A percentile compares a stretch with the other conserved stretches of the same genome.
Evolutionary conservation across 2,888 invertebrate genomes (phyloP).

Genomic region (Hipparchia sbordonii): DNA sequence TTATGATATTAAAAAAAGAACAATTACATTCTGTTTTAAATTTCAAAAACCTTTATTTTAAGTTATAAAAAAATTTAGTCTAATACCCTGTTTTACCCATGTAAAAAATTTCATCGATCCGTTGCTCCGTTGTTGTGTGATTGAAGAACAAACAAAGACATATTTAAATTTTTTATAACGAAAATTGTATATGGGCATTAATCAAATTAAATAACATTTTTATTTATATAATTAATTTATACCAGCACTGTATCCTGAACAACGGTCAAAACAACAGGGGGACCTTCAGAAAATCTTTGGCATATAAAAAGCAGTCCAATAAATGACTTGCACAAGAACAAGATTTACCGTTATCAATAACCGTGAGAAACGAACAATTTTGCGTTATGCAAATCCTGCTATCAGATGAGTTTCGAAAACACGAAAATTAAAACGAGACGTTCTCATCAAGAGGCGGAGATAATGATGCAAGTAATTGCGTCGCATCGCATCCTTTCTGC

Average conservation of each 20-base stretch:
- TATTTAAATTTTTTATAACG: neutral
- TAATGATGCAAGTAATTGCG: constrained; percentile 53
- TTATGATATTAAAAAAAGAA: too few species aligned
- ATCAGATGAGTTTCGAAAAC: constrained; percentile 41
- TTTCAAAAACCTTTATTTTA: too few species aligned
- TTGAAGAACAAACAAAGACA: too few species aligned
- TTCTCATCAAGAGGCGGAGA: constrained; percentile 45
- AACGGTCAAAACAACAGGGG: neutral
- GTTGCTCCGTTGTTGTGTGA: too few species aligned
- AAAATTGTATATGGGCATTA: neutral
- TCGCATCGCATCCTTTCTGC: constrained; percentile 46
- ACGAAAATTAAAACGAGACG: constrained; percentile 47
- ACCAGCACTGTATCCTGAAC: neutral
- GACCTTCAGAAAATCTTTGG: neutral
- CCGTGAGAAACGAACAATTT: constrained; percentile 40
- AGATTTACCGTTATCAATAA: constrained; percentile 30
- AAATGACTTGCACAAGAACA: neutral
- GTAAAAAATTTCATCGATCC: too few species aligned
- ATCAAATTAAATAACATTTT: constrained; percentile 1
- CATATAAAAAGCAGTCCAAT: constrained; percentile 5
- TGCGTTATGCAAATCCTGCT: constrained; percentile 34
- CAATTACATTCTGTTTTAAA: too few species aligned
- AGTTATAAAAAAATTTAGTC: too few species aligned
- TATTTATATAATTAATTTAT: neutral
- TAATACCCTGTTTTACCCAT: too few species aligned